phyloP scores from a whole-genome alignment of 2,797 vertebrate genomes.

The Gila robusta region DNA sequence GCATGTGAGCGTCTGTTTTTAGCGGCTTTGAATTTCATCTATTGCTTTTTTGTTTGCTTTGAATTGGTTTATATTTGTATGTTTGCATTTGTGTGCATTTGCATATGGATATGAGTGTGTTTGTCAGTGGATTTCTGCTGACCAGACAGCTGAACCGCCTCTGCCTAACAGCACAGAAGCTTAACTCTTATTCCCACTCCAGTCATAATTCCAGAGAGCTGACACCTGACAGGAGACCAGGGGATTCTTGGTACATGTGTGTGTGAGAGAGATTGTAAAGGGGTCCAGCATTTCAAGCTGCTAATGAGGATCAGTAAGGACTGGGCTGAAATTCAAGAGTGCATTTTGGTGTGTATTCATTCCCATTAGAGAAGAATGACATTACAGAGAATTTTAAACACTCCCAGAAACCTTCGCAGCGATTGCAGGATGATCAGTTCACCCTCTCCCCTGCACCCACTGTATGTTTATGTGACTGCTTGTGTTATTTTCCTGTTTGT shows the following conservation, averaged over 20 bases:
- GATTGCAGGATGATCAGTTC: conserved; percentile 1
- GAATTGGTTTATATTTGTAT: conserved; percentile 66
- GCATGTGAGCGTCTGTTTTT: background rate
- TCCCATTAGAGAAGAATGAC: background rate
- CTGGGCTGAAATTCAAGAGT: conserved; percentile 17
- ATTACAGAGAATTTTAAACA: conserved; percentile 10
- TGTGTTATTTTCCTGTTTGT: conserved; percentile 32
- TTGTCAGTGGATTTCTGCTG: conserved; percentile 57
- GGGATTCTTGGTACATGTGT: conserved; percentile 58
- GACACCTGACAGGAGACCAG: conserved; percentile 67
- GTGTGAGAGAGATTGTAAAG: conserved; percentile 57
- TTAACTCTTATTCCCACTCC: conserved; percentile 66
- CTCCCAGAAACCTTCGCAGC: background rate
- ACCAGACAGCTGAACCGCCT: conserved; percentile 69
- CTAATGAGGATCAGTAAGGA: conserved; percentile 5
- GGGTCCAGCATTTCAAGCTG: conserved; percentile 8
- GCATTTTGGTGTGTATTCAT: conserved; percentile 2
- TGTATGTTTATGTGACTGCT: conserved; percentile 47
- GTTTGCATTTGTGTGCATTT: conserved; percentile 17
- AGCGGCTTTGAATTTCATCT: background rate
- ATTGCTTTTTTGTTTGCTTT: background rate
- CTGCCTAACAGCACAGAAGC: conserved; percentile 63
- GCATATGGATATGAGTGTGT: conserved; percentile 6
- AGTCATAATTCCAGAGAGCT: conserved; percentile 66
- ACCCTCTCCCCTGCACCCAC: conserved; percentile 16